Evolutionary conservation across 2,113 vertebrate species (phyloP).

Genomic region (Zosterops hypoxanthus): DNA sequence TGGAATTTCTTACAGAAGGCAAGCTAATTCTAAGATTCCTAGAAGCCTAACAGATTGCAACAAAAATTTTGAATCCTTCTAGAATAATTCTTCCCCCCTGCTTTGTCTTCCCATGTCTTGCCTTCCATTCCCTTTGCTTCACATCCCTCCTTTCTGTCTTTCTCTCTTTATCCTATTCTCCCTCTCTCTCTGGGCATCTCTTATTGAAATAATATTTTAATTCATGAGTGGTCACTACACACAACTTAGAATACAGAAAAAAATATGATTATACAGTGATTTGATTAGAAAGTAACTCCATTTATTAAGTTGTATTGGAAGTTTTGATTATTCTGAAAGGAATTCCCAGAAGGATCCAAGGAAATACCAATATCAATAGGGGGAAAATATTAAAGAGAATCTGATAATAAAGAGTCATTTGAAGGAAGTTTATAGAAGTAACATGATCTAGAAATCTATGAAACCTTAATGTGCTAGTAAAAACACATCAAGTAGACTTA

Average conservation of each 20-base stretch:
- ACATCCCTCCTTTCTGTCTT: too few species aligned
- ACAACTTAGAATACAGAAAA: neutral
- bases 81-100: neutral
- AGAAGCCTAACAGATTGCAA: neutral
- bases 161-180: neutral
- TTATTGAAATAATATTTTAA: neutral
- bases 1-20: slow-evolving; percentile 28
- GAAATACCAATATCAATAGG: neutral
- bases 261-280: neutral
- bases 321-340: neutral
- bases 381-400: neutral
- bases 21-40: slow-evolving; percentile 48
- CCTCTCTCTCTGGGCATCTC: neutral
- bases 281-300: neutral
- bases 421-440: neutral
- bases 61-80: neutral
- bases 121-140: neutral
- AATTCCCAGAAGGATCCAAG: neutral
- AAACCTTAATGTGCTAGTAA: neutral
- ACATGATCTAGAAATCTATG: neutral
- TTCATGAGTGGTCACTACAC: neutral
- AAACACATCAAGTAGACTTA: neutral
- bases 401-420: neutral
- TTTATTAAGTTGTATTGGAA: neutral
- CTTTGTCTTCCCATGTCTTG: neutral